Conservation (phyloP, 2,797 vertebrate genomes). For the Micrastur ruficollis region DNA sequence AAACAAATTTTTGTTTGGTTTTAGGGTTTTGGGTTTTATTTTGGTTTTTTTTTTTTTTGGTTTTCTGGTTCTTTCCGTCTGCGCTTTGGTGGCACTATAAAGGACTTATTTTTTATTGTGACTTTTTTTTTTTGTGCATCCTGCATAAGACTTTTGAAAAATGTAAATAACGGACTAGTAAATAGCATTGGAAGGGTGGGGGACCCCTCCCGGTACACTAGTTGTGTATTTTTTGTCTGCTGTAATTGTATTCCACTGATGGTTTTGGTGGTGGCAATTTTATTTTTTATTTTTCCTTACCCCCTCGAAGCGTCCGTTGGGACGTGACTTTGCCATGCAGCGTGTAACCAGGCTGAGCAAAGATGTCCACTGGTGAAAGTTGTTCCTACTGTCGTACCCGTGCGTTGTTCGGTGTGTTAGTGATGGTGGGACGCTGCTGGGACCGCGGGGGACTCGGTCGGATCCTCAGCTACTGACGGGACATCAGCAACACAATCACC, state of each 20-base stretch:
- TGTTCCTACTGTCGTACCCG: background rate
- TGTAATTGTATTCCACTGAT: conserved; percentile 83
- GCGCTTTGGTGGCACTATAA: conserved; percentile 55
- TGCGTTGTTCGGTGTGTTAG: background rate
- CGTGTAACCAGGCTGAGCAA: background rate
- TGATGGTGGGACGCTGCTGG: background rate
- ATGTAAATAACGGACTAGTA: conserved; percentile 91
- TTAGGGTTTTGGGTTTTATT: background rate
- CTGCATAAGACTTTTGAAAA: conserved; percentile 87
- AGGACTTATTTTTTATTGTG: conserved; percentile 49
- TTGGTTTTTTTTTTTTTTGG: background rate
- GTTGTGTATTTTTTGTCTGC: conserved; percentile 83
- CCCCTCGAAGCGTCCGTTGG: background rate
- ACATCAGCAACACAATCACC: background rate
- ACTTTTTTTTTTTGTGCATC: conserved; percentile 54
- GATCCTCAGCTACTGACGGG: background rate
- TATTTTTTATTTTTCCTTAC: background rate
- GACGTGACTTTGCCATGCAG: background rate
- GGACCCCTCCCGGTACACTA: conserved; percentile 78
- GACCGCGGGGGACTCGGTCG: background rate
- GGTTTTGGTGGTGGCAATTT: conserved; percentile 70
- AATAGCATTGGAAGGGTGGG: conserved; percentile 64
- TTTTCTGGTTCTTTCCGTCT: conserved; percentile 28
- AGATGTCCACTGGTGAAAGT: background rate
- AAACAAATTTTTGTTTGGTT: background rate